A percentile compares a stretch with the other conserved stretches of the same genome.
phyloP scores from a whole-genome alignment of 1,140 invertebrate species.

The Drosophila obscura region DNA sequence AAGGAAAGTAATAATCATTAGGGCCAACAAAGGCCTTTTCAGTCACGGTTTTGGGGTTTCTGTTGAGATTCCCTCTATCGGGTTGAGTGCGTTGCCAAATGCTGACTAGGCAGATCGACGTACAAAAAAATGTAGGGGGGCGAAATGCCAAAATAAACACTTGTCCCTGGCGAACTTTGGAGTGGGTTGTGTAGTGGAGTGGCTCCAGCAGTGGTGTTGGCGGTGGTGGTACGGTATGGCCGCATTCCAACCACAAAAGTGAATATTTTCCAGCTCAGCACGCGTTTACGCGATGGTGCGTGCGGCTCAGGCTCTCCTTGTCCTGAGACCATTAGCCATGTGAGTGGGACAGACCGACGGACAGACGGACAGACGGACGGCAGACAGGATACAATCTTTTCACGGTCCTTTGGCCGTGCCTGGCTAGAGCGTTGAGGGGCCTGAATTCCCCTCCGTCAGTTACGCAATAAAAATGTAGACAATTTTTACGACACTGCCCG shows the following conservation, averaged over 20 bases:
- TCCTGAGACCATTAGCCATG: slow-evolving; percentile 36
- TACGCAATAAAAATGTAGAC: slow-evolving; percentile 79
- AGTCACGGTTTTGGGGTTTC: slow-evolving; percentile 12
- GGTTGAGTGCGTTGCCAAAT: slow-evolving; percentile 62
- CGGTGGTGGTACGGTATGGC: slow-evolving; percentile 8
- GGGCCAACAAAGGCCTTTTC: slow-evolving; percentile 59
- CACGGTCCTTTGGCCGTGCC: slow-evolving; percentile 26
- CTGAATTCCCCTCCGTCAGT: slow-evolving; percentile 2
- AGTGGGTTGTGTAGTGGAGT: not conserved
- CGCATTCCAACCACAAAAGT: slow-evolving; percentile 60
- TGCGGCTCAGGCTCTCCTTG: slow-evolving; percentile 21
- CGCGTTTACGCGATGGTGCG: slow-evolving; percentile 61
- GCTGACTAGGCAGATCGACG: slow-evolving; percentile 52
- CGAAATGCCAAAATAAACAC: slow-evolving; percentile 80
- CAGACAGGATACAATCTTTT: slow-evolving; percentile 54
- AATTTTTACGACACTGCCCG: slow-evolving; percentile 72
- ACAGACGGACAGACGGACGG: slow-evolving; percentile 37
- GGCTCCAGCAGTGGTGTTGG: too few species aligned
- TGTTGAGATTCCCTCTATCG: slow-evolving; percentile 49
- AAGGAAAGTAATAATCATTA: slow-evolving; percentile 71
- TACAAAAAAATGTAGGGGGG: slow-evolving; percentile 36
- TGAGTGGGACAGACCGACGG: slow-evolving; percentile 25
- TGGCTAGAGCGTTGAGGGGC: not conserved
- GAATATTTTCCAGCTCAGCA: slow-evolving; percentile 77
- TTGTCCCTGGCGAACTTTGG: slow-evolving; percentile 49